phyloP scores from a whole-genome alignment of 1,140 invertebrate genomes.

The Medauroidea extradentata region DNA sequence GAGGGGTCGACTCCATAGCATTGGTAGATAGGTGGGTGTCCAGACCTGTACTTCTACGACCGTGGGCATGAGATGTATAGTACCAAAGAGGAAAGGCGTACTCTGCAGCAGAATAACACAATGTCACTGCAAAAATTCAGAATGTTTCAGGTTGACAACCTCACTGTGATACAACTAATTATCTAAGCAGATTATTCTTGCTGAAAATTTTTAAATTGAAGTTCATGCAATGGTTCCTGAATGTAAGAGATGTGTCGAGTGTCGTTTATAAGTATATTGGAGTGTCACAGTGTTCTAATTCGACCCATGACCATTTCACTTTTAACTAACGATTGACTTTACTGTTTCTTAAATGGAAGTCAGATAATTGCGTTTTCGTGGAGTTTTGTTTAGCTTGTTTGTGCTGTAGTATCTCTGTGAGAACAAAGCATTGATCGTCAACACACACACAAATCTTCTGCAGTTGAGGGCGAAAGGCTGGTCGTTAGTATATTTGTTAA shows the following conservation, averaged over 20 bases:
- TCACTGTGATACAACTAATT: not conserved
- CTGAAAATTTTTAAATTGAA: not conserved
- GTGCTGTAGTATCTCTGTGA: too few species aligned
- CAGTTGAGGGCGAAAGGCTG: too few species aligned
- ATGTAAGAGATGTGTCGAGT: not conserved
- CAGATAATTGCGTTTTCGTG: not conserved
- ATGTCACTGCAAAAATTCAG: not conserved
- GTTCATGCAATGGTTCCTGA: not conserved
- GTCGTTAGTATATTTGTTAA: too few species aligned
- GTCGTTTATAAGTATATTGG: not conserved
- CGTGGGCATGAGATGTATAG: too few species aligned
- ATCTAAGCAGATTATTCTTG: constrained; percentile 10
- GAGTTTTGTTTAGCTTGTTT: not conserved
- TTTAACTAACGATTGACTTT: not conserved
- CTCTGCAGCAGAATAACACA: constrained; percentile 16
- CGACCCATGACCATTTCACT: not conserved
- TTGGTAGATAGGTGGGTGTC: too few species aligned
- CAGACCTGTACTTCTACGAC: too few species aligned
- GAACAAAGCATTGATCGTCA: too few species aligned
- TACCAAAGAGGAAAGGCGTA: constrained; percentile 10
- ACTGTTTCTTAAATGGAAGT: not conserved
- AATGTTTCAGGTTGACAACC: not conserved
- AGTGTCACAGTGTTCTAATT: not conserved
- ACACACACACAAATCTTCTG: too few species aligned
- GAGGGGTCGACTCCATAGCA: too few species aligned